Evolutionary conservation across 2,888 invertebrate genomes (phyloP).

Genomic region (Herminia tarsipennalis): DNA sequence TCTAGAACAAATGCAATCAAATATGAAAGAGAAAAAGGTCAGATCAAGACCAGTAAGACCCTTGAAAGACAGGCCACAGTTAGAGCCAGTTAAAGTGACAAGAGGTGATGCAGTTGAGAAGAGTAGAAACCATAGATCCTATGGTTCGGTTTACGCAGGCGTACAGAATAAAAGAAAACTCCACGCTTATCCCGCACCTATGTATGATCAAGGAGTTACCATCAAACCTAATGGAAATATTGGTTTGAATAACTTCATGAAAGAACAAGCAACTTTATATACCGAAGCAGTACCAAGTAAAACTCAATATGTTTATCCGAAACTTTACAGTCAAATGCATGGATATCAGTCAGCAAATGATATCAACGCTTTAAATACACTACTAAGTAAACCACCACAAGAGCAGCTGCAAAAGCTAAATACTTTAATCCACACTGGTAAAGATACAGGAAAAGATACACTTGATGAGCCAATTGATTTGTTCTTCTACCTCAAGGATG

Average conservation of each 20-base stretch:
- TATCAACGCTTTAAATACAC: constrained; percentile 72
- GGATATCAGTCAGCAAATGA: constrained; percentile 68
- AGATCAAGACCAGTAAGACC: constrained; percentile 39
- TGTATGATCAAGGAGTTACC: constrained; percentile 71
- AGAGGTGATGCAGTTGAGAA: constrained; percentile 61
- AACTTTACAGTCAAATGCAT: constrained; percentile 66
- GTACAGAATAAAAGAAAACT: constrained; percentile 59
- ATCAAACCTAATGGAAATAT: constrained; percentile 73
- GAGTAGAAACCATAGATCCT: constrained; percentile 75
- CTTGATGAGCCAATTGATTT: constrained; percentile 67
- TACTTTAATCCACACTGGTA: constrained; percentile 63
- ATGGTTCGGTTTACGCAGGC: constrained; percentile 63
- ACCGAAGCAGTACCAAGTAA: constrained; percentile 64
- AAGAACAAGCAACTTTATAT: constrained; percentile 49
- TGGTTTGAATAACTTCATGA: constrained; percentile 52
- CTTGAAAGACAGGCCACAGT: constrained; percentile 46
- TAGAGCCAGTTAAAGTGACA: constrained; percentile 56
- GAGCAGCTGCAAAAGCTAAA: constrained; percentile 81
- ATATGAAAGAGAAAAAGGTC: constrained; percentile 38
- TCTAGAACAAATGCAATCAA: constrained; percentile 71
- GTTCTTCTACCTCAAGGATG: constrained; percentile 69
- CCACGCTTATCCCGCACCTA: constrained; percentile 58
- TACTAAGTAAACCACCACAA: constrained; percentile 77
- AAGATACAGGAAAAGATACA: constrained; percentile 44
- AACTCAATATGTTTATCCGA: constrained; percentile 63